phyloP scores from a whole-genome alignment of 1,140 invertebrate species.

The Drosophila chauvacae region DNA sequence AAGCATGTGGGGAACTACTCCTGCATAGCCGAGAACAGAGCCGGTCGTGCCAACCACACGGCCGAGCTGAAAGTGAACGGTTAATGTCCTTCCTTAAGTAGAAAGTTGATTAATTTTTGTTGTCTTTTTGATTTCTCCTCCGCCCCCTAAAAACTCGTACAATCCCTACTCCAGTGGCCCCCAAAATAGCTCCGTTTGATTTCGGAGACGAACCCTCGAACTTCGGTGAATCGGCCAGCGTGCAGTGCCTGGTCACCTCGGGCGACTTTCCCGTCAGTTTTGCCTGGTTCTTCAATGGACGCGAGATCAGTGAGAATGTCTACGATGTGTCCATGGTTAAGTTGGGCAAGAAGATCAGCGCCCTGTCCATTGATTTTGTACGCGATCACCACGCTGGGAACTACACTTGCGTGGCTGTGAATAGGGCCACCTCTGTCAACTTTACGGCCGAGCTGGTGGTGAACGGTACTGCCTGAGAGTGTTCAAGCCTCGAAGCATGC shows the following conservation, averaged over 20 bases:
- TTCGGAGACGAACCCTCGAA: constrained; percentile 88
- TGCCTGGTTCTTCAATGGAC: constrained; percentile 85
- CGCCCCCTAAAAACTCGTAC: constrained; percentile 23
- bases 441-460: constrained; percentile 89
- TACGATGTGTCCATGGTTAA: constrained; percentile 83
- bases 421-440: constrained; percentile 89
- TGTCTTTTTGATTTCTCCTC: constrained; percentile 28
- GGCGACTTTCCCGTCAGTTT: constrained; percentile 91
- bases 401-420: constrained; percentile 90
- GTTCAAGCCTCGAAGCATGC: background rate
- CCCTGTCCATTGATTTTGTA: constrained; percentile 88
- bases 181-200: constrained; percentile 88
- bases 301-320: constrained; percentile 86
- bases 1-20: constrained; percentile 92
- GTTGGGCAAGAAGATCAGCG: constrained; percentile 85
- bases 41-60: constrained; percentile 88
- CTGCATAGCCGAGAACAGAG: constrained; percentile 90
- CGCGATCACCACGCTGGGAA: constrained; percentile 88
- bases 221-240: constrained; percentile 89
- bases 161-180: constrained; percentile 85
- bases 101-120: constrained; percentile 26
- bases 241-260: constrained; percentile 90
- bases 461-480: constrained; percentile 85
- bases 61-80: constrained; percentile 90
- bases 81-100: constrained; percentile 79